Conservation (phyloP, 2,797 vertebrate species). For the Acrossocheilus wenchowensis region DNA sequence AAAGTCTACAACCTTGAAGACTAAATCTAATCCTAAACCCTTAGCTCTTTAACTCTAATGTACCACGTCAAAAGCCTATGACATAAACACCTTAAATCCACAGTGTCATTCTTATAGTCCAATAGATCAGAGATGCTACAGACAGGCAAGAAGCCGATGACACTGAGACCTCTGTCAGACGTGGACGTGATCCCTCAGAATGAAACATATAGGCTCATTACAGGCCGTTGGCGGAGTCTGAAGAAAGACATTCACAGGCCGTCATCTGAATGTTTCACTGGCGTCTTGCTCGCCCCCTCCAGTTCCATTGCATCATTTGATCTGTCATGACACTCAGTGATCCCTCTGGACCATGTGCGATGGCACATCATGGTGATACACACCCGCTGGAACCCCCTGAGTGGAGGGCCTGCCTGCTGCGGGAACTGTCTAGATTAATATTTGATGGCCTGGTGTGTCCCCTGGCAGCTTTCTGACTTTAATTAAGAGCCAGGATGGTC, state of each 20-base stretch:
- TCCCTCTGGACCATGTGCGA: conserved; percentile 39
- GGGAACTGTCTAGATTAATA: conserved; percentile 70
- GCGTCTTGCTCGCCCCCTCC: conserved; percentile 20
- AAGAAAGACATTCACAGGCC: conserved; percentile 24
- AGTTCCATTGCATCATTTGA: conserved; percentile 53
- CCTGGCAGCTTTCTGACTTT: conserved; percentile 66
- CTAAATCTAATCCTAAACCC: not conserved
- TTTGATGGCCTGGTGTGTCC: conserved; percentile 70
- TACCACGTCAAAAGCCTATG: not conserved
- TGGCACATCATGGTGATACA: conserved; percentile 36
- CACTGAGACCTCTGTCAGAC: conserved; percentile 11
- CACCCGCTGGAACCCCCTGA: conserved; percentile 26
- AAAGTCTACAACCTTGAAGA: not conserved
- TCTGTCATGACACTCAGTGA: conserved; percentile 39
- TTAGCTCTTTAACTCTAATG: not conserved
- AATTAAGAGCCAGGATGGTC: conserved; percentile 69
- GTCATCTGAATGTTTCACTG: conserved; percentile 14
- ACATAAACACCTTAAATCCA: not conserved
- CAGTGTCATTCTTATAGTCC: not conserved
- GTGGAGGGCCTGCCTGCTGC: conserved; percentile 45
- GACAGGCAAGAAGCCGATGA: not conserved
- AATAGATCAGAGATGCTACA: not conserved
- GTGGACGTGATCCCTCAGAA: not conserved
- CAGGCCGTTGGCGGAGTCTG: not conserved
- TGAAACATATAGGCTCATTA: conserved; percentile 15